phyloP scores from a whole-genome alignment of 1,140 invertebrate genomes.

The Condylostylus longicornis region DNA sequence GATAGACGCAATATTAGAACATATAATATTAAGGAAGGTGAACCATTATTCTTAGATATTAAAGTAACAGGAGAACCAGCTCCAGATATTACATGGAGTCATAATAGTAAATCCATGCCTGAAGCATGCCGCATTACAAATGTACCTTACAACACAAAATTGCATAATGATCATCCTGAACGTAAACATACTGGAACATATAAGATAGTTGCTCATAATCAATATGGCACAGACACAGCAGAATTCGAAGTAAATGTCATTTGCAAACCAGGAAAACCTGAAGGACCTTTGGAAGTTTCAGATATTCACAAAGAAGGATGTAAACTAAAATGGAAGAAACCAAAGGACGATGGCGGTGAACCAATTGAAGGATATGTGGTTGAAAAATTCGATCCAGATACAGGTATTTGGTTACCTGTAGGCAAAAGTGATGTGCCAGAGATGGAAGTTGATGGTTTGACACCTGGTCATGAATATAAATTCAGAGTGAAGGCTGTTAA shows the following conservation, averaged over 20 bases:
- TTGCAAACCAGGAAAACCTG: slow-evolving; percentile 80
- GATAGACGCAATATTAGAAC: slow-evolving; percentile 78
- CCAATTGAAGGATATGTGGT: slow-evolving; percentile 88
- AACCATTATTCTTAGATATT: slow-evolving; percentile 77
- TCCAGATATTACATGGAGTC: slow-evolving; percentile 58
- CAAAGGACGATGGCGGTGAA: slow-evolving; percentile 94
- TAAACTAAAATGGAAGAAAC: slow-evolving; percentile 93
- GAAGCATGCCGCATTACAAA: slow-evolving; percentile 56
- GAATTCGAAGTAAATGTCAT: slow-evolving; percentile 82
- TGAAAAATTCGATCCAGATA: slow-evolving; percentile 88
- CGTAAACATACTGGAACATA: slow-evolving; percentile 75
- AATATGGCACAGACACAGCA: slow-evolving; percentile 76
- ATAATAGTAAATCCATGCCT: slow-evolving; percentile 43
- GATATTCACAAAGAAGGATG: slow-evolving; percentile 90
- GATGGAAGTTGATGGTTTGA: slow-evolving; percentile 74
- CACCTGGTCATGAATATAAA: slow-evolving; percentile 91
- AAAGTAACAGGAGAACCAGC: slow-evolving; percentile 89
- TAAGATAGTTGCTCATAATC: slow-evolving; percentile 70
- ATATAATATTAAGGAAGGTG: slow-evolving; percentile 76
- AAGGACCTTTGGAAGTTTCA: slow-evolving; percentile 89
- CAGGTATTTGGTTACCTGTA: slow-evolving; percentile 77
- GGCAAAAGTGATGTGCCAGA: slow-evolving; percentile 67
- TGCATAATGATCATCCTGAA: slow-evolving; percentile 64
- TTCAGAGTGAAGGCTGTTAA: slow-evolving; percentile 96
- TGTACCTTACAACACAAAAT: slow-evolving; percentile 74